Evolutionary conservation across 2,888 invertebrate genomes (phyloP), one percentile per base, ranked within the genome.

Genomic region (Tenthredo mesomela): DNA sequence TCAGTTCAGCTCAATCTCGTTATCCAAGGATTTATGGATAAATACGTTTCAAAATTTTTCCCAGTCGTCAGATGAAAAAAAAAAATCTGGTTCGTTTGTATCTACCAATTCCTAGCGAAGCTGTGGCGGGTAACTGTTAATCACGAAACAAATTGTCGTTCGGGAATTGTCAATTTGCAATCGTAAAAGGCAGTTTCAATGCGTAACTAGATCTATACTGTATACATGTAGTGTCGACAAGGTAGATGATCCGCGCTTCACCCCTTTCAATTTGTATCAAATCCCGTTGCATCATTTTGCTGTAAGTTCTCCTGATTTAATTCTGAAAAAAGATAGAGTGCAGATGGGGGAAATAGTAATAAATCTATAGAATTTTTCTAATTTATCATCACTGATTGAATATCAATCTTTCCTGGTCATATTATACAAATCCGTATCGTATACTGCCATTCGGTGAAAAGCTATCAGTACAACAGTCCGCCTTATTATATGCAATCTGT

Each of bases 151-250:
- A 88, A 91, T 91, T 89, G 89, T 87, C 84, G 85, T 70, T 86
- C 85, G 88, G 33, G 54, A 88, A 92, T 92, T 92, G 91, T 88
- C 91, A 91, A 92, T 92, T 90, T 90, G 88, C 88, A 88, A 88
- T 85, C 86, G 89, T 88, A 89, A 90, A 90, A 88, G 88, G 86
- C 70, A 29, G 50, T 50, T 54, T 29, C 50, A 54, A n/a, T 50
- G 47, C 50, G 77, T 25, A 77, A 33, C 54, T 47, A 15, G 37
- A 50, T n/a, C 33, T 54, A 33, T 77, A 29, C 29, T 7, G 67
- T 33, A 67, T 33, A n/a, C n/a, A n/a, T n/a, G n/a, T n/a, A 67
- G 67, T 18, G 12, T 77, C 29, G 29, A 50, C 9, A 54, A 33
- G 54, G 33, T 54, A 33, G 77, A 33, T 77, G 50, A 54, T 77